A percentile compares a stretch with the other conserved stretches of the same genome.
Evolutionary conservation across 2,888 invertebrate genomes (phyloP).

Genomic region (Caenorhabditis sp.): DNA sequence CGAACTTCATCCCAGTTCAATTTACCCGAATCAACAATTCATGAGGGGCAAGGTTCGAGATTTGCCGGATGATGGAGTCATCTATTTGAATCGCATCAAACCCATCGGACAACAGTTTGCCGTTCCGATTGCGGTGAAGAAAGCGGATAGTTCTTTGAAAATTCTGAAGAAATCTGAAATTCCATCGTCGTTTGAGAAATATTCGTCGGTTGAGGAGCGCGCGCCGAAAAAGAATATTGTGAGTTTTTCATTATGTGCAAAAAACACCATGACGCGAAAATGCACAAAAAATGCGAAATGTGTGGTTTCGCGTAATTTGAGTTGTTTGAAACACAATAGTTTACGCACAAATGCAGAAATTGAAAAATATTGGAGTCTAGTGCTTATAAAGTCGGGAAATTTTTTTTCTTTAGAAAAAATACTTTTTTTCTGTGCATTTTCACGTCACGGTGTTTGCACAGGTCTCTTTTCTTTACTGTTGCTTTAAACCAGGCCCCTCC

Average conservation of each 20-base stretch:
- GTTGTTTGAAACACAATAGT: too few relatives aligned
- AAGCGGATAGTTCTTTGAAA: background rate
- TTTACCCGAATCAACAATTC: constrained; percentile 47
- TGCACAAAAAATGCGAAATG: too few relatives aligned
- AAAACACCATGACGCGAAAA: background rate
- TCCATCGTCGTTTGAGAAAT: constrained; percentile 31
- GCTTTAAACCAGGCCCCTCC: background rate
- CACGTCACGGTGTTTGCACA: too few relatives aligned
- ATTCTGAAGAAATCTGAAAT: background rate
- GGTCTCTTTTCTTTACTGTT: too few relatives aligned
- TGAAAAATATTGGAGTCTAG: too few relatives aligned
- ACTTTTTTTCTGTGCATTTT: too few relatives aligned
- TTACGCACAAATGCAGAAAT: too few relatives aligned
- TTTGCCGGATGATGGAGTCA: constrained; percentile 48
- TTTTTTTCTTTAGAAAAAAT: too few relatives aligned
- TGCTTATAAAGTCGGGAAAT: too few relatives aligned
- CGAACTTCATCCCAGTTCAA: constrained; percentile 29
- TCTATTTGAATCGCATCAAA: constrained; percentile 47
- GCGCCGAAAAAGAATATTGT: constrained; percentile 6
- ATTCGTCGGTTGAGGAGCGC: constrained; percentile 28
- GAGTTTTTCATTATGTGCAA: too few relatives aligned
- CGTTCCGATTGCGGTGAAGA: background rate
- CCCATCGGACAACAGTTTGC: constrained; percentile 36
- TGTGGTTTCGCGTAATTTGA: too few relatives aligned
- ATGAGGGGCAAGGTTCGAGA: constrained; percentile 41